A percentile compares a stretch with the other conserved stretches of the same genome.
phyloP scores from a whole-genome alignment of 2,797 vertebrate genomes.

The Phrynocephalus guinanensis region DNA sequence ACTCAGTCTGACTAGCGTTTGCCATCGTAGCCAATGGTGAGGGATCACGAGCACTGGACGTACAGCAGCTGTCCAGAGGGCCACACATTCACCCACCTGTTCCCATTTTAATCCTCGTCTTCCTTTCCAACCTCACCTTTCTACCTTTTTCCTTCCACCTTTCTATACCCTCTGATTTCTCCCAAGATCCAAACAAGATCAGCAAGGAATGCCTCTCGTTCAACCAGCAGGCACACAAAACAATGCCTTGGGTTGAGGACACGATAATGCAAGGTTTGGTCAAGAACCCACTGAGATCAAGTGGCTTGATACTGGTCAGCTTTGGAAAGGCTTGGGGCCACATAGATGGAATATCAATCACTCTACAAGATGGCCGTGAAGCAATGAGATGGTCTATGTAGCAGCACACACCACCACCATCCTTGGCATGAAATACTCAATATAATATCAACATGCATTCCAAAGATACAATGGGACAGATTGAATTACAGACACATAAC shows the following conservation, averaged over 20 bases:
- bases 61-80: background rate
- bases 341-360: background rate
- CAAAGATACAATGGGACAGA: constrained; percentile 12
- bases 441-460: constrained; percentile 22
- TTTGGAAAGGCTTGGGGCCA: background rate
- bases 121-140: background rate
- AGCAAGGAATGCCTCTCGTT: background rate
- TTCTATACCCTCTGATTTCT: constrained; percentile 7
- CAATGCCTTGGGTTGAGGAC: constrained; percentile 27
- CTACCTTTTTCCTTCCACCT: background rate
- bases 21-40: background rate
- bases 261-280: background rate
- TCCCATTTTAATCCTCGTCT: background rate
- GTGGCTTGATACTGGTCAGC: background rate
- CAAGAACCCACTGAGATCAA: background rate
- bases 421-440: background rate
- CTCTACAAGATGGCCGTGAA: constrained; percentile 22
- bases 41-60: background rate
- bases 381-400: background rate
- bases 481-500: background rate
- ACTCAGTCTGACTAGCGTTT: background rate
- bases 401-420: background rate
- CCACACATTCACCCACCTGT: background rate
- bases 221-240: background rate
- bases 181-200: background rate